Conservation (phyloP, 2,113 vertebrate species). For the Cynopterus brachyotis region DNA sequence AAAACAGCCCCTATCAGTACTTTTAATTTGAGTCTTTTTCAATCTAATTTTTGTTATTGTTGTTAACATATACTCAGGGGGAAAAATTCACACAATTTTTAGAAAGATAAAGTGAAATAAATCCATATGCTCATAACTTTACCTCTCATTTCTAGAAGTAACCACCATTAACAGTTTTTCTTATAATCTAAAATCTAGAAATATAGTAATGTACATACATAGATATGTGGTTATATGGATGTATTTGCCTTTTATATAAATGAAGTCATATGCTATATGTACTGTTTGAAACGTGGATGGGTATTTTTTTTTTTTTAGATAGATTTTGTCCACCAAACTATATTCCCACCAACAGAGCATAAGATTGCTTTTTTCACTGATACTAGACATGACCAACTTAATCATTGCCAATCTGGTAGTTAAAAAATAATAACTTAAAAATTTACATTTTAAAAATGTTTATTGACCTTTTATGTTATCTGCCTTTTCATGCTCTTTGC, state of each 20-base stretch:
- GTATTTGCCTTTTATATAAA: slow-evolving; percentile 19
- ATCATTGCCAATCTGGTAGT: not conserved
- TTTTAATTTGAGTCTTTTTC: not conserved
- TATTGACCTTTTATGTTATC: not conserved
- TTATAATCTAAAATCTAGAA: not conserved
- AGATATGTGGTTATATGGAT: not conserved
- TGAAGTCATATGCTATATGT: not conserved
- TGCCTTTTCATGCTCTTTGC: not conserved
- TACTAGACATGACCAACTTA: not conserved
- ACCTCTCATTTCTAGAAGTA: not conserved
- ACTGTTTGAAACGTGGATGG: not conserved
- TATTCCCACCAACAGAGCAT: not conserved
- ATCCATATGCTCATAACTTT: not conserved
- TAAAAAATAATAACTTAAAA: not conserved
- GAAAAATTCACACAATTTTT: not conserved
- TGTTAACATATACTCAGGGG: not conserved
- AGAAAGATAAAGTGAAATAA: not conserved
- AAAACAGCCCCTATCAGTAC: not conserved
- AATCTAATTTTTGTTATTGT: slow-evolving; percentile 10
- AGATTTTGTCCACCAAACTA: not conserved
- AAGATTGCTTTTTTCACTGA: not conserved
- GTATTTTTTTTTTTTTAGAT: not conserved
- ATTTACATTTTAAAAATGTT: not conserved
- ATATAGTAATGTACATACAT: not conserved
- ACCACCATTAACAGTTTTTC: not conserved